These are phyloP conservation scores for Hydrophis major DNA, from an alignment of 2,797 vertebrate genomes.

Conservation along the genomic window DNA sequence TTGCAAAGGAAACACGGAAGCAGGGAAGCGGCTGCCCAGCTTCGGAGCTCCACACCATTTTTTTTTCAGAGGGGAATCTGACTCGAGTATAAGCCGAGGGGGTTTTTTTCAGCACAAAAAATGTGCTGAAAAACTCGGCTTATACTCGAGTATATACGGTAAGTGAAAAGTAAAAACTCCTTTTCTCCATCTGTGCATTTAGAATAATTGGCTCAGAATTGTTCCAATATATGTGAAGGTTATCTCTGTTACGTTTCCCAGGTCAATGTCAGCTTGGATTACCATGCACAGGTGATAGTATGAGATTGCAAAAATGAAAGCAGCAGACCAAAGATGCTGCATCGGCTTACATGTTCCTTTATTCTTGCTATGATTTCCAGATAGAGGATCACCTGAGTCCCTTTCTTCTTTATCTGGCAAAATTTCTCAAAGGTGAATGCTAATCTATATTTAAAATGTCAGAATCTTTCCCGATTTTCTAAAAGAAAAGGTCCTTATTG, in stretches of 20 bases:
- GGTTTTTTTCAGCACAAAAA: no score
- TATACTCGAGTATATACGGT: no score
- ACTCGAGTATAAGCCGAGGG: no score
- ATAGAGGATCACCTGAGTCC: not conserved
- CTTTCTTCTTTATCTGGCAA: not conserved
- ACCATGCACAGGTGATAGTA: not conserved
- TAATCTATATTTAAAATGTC: not conserved
- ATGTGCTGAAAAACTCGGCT: no score
- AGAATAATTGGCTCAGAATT: slow-evolving; percentile 31
- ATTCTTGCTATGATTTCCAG: not conserved
- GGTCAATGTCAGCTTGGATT: not conserved
- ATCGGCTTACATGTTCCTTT: not conserved
- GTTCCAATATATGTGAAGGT: not conserved
- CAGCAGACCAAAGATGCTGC: not conserved
- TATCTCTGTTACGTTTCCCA: not conserved
- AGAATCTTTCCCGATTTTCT: not conserved
- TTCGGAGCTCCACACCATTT: no score
- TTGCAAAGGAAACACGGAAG: no score
- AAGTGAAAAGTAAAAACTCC: not conserved
- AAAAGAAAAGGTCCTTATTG: not conserved
- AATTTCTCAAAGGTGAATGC: not conserved
- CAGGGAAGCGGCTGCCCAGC: no score
- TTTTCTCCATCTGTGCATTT: not conserved
- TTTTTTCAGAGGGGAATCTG: no score
- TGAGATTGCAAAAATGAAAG: slow-evolving; percentile 13